Percentiles rank a stretch among this genome's conserved stretches.
These are phyloP conservation scores for Sycobia sp. DNA, from an alignment of 1,140 invertebrate species.

Conservation along the genomic window DNA sequence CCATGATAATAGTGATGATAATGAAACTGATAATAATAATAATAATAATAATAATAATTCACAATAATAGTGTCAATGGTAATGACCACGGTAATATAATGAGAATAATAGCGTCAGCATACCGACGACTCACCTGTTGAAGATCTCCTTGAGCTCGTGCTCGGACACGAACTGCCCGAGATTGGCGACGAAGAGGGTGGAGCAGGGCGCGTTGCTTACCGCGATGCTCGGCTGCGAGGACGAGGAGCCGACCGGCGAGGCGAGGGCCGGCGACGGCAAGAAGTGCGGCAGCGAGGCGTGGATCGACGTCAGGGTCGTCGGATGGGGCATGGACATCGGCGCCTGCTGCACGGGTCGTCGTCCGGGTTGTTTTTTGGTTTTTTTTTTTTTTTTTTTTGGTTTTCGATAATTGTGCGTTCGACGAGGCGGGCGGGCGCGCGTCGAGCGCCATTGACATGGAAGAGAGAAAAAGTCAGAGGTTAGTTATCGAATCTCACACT, in stretches of 20 bases:
- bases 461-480: too few species aligned
- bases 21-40: too few species aligned
- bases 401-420: too few species aligned
- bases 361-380: too few species aligned
- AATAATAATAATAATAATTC: too few species aligned
- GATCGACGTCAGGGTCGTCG: slow-evolving; percentile 79
- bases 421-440: too few species aligned
- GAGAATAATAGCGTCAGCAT: background rate
- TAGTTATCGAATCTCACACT: too few species aligned
- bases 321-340: slow-evolving; percentile 77
- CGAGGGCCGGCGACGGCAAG: slow-evolving; percentile 81
- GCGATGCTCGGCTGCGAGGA: slow-evolving; percentile 71
- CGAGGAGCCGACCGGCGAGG: slow-evolving; percentile 84
- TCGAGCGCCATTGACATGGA: too few species aligned
- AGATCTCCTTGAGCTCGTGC: slow-evolving; percentile 96
- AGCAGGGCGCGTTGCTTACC: slow-evolving; percentile 82
- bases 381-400: too few species aligned
- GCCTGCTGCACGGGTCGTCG: slow-evolving; percentile 65
- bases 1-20: too few species aligned
- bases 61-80: too few species aligned
- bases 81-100: too few species aligned
- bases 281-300: slow-evolving; percentile 78
- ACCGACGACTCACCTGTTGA: slow-evolving; percentile 80
- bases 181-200: slow-evolving; percentile 96
- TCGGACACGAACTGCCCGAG: slow-evolving; percentile 94